These are phyloP conservation scores for Ochropleura plecta DNA, from an alignment of 2,888 invertebrate genomes.

Conservation along the genomic window DNA sequence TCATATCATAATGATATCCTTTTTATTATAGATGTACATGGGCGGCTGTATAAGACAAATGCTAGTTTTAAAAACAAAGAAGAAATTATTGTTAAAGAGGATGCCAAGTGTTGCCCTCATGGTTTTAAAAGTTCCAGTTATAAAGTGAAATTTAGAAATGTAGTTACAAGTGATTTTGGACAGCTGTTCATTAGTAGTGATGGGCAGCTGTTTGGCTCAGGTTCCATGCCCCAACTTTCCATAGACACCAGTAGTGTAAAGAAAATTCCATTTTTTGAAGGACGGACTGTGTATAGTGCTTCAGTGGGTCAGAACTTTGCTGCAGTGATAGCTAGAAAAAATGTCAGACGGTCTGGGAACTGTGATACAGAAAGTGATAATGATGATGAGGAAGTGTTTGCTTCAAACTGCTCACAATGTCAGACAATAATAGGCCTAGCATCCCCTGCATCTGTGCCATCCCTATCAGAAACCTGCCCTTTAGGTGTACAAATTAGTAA, in stretches of 20 bases:
- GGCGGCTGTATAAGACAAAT: slow-evolving; percentile 91
- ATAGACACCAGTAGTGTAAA: slow-evolving; percentile 91
- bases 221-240: slow-evolving; percentile 92
- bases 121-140: slow-evolving; percentile 92
- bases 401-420: slow-evolving; percentile 92
- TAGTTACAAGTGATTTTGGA: slow-evolving; percentile 92
- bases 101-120: slow-evolving; percentile 92
- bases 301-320: slow-evolving; percentile 95
- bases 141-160: slow-evolving; percentile 91
- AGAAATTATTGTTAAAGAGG: slow-evolving; percentile 92
- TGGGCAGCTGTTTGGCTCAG: slow-evolving; percentile 93
- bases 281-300: slow-evolving; percentile 92
- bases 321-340: slow-evolving; percentile 93
- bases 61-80: slow-evolving; percentile 89
- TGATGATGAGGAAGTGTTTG: slow-evolving; percentile 92
- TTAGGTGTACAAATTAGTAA: slow-evolving; percentile 91
- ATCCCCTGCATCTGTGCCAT: slow-evolving; percentile 91
- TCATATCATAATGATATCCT: slow-evolving; percentile 91
- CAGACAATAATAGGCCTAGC: slow-evolving; percentile 90
- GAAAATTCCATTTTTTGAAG: slow-evolving; percentile 93
- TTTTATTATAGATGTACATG: slow-evolving; percentile 91
- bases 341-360: slow-evolving; percentile 86
- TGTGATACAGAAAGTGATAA: slow-evolving; percentile 92
- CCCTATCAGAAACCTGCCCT: slow-evolving; percentile 92
- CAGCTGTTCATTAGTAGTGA: slow-evolving; percentile 92